Evolutionary conservation across 2,113 vertebrate genomes (phyloP), one percentile per base, ranked within the genome.

Genomic region (Psittacula cyanocephala): DNA sequence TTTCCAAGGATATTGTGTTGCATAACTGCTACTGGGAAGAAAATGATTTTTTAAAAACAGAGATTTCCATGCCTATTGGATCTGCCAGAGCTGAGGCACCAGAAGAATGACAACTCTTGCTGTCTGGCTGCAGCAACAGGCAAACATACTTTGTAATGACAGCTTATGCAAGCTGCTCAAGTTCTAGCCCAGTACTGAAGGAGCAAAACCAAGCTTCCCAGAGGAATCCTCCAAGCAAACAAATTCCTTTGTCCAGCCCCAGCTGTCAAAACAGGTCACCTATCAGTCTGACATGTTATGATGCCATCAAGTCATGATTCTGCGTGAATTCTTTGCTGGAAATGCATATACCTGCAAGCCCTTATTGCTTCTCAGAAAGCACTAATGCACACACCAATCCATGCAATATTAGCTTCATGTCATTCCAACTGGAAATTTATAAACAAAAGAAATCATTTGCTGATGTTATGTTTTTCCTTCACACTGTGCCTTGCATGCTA

Each of bases 181-280:
- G 60, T 71, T 85, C 88, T 82, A 91, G 80, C 62, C 27, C 37
- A 17, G 60, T 84, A 83, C 50, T 37, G 77, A 93, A 94, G 68
- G 62, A 96, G 86, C 92, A 96, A 96, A 96, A 55, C 72, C 78
- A 91, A 80, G 72, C 80, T 95, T 94, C 87, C 88, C 41, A 1
- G 82, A 95, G 85, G 81, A 88, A 81, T 95, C 55, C 55, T 89
- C 57, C 60, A 74, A 90, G 93, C 95, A 98, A 97, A 97, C 95
- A 97, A 85, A 81, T 76, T 64, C 27, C 31, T 76, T 71, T 43
- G 25, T 72, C 72, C 62, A 76, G 81, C 65, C 41, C 60, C 96
- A 94, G 94, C 95, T 97, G 95, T 94, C 92, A 27, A 91, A 94
- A 84, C 89, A 86, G 62, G 47, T 95, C 95, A 95, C 91, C 88